phyloP scores from a whole-genome alignment of 2,113 vertebrate genomes.

The Pseudopipra pipra region DNA sequence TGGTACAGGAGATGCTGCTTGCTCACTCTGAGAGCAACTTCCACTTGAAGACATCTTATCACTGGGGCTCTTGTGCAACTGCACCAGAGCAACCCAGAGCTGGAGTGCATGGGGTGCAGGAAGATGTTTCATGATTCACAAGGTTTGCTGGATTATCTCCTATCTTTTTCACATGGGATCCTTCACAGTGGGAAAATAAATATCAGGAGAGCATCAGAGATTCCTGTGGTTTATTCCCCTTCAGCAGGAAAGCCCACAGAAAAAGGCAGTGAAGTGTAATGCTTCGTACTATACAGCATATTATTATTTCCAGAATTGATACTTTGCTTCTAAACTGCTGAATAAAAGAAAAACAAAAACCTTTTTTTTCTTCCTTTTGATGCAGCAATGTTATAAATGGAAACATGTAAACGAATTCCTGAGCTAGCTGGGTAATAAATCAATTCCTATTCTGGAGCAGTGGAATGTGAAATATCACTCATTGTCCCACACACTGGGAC shows the following conservation, averaged over 20 bases:
- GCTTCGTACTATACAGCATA: neutral
- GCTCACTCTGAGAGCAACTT: neutral
- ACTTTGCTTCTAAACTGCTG: conserved; percentile 11
- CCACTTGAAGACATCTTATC: neutral
- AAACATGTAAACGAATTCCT: conserved; percentile 23
- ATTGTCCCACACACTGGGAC: conserved; percentile 60
- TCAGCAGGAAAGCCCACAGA: neutral
- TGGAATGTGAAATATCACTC: conserved; percentile 50
- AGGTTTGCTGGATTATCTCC: neutral
- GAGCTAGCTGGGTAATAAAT: conserved; percentile 27
- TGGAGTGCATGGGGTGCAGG: neutral
- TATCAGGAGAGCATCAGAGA: neutral
- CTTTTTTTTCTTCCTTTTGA: neutral
- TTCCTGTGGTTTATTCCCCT: neutral
- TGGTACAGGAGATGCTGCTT: neutral
- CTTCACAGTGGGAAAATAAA: neutral
- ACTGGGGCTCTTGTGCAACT: neutral
- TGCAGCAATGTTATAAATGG: conserved; percentile 56
- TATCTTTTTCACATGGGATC: neutral
- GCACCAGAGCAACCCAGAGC: neutral
- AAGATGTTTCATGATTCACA: neutral
- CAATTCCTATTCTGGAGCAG: conserved; percentile 53
- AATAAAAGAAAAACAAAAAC: conserved; percentile 32
- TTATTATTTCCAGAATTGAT: neutral
- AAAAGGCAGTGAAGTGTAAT: neutral